Conservation (phyloP, 2,113 vertebrate species). For the Tupaia tana region DNA sequence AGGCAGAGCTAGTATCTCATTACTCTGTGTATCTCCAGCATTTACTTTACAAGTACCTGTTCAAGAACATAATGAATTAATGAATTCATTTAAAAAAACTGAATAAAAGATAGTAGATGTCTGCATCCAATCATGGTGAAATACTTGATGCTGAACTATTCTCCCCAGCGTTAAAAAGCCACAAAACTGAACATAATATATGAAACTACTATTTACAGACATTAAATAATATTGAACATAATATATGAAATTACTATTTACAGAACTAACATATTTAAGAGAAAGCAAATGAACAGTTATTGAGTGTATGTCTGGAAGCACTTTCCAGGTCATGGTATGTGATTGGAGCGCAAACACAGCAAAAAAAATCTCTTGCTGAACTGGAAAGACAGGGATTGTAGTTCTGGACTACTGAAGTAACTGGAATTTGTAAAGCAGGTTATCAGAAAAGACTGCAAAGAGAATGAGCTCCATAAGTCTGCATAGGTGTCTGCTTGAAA, state of each 20-base stretch:
- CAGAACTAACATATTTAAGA: neutral
- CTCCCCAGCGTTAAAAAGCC: neutral
- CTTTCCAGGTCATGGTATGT: neutral
- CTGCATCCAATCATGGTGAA: neutral
- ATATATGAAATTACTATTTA: neutral
- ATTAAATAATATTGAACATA: neutral
- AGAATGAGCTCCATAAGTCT: neutral
- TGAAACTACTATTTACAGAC: neutral
- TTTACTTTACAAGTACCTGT: slow-evolving; percentile 12
- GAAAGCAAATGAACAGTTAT: neutral
- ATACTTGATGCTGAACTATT: neutral
- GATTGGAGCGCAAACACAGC: neutral
- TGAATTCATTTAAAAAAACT: slow-evolving; percentile 3
- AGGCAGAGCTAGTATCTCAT: neutral
- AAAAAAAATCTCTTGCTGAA: neutral
- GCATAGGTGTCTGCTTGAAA: neutral
- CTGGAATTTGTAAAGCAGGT: neutral
- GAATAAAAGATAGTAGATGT: slow-evolving; percentile 35
- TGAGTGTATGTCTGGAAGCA: neutral
- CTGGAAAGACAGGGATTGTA: neutral
- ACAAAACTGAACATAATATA: neutral
- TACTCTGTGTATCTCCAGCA: neutral
- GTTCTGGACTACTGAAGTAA: neutral
- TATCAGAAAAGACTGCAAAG: neutral
- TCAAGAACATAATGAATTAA: slow-evolving; percentile 35